These are phyloP conservation scores for Trichogramma dendrolimi DNA, from an alignment of 2,888 invertebrate genomes.

Conservation along the genomic window DNA sequence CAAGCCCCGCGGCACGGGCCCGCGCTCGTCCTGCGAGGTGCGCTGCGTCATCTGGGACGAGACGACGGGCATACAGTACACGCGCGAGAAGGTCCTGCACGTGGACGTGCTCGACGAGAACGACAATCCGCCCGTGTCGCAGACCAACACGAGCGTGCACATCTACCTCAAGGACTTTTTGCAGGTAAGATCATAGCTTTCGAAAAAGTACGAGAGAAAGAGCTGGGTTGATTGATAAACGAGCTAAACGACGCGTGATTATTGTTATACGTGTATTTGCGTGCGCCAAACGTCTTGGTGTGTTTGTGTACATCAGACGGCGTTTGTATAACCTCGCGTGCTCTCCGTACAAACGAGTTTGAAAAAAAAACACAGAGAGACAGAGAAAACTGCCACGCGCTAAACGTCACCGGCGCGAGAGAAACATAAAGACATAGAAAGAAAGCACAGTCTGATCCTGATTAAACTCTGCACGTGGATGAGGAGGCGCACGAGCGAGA, in stretches of 20 bases:
- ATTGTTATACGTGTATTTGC: no score
- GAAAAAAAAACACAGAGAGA: neutral
- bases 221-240: no score
- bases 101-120: slow-evolving; percentile 57
- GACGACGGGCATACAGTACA: slow-evolving; percentile 43
- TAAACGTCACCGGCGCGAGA: slow-evolving; percentile 26
- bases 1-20: slow-evolving; percentile 46
- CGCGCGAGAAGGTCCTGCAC: slow-evolving; percentile 44
- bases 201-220: no score
- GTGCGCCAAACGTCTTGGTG: no score
- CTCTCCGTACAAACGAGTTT: neutral
- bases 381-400: slow-evolving; percentile 4
- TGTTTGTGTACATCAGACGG: no score
- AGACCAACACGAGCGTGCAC: slow-evolving; percentile 42
- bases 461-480: slow-evolving; percentile 38
- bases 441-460: slow-evolving; percentile 35
- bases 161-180: slow-evolving; percentile 45
- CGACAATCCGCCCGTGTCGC: slow-evolving; percentile 52
- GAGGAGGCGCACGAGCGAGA: slow-evolving; percentile 8
- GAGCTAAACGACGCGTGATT: no score
- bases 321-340: no score
- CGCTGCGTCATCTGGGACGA: slow-evolving; percentile 52
- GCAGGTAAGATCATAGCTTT: slow-evolving; percentile 34
- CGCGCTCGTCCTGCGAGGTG: slow-evolving; percentile 46
- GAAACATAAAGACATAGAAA: slow-evolving; percentile 28